Evolutionary conservation across 1,140 invertebrate species (phyloP), one percentile per base, ranked within the genome.

Genomic region (Dysdera silvatica): DNA sequence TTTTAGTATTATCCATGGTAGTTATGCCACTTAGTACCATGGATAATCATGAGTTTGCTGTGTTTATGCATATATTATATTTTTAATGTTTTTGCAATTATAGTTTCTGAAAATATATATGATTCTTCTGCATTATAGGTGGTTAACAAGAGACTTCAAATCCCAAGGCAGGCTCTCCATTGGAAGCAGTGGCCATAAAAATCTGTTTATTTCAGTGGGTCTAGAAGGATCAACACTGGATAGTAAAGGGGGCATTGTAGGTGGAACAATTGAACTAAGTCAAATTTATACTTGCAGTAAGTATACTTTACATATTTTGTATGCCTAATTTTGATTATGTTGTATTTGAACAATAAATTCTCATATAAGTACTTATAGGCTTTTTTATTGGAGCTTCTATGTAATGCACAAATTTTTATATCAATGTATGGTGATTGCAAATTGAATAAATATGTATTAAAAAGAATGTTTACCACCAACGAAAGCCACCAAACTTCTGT

Each of bases 161-260:
- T 91, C 87, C 3, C 87, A 94, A 72, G 94, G 93, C 0, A 83
- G 91, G 35, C 78, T 97, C 7, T 92, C 90, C 31, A 95, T 97
- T 70, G 91, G 92, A 65, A 95, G 92, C 73, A 90, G 85, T 40
- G 93, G 93, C 3, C 90, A 94, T 73, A 94, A 93, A 73, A 94
- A 95, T 77, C 84, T 96, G 77, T 89, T 87, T 72, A 87, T 95
- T 48, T 87, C 88, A 31, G 80, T 95, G 26, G 89, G 89, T 29
- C 78, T 97, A 18, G 90, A 86, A 16, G 88, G 88, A n/a, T 95
- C 91, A 0, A 85, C 87, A 66, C 79, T 97, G 47, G 93, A 97
- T 74, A 92, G 93, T 14, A 92, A 94, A 76, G 91, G 91, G 53
- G 95, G 95, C 67, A 96, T 97, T 72, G 91, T 97, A 16, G 93